These are phyloP conservation scores for Mesorhabditis spiculigera DNA, from an alignment of 2,888 invertebrate species.

Conservation along the genomic window DNA sequence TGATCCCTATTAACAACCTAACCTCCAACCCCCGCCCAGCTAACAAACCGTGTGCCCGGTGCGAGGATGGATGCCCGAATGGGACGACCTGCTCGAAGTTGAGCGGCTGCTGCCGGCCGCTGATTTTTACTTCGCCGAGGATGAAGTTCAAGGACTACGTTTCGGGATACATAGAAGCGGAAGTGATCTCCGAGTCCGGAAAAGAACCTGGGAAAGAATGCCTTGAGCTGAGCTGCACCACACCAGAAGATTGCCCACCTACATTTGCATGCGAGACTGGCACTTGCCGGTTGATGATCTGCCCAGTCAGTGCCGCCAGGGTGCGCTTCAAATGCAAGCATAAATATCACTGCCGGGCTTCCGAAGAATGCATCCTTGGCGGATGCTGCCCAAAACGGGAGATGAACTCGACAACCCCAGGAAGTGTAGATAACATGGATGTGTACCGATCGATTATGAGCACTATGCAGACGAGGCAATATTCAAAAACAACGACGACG, in stretches of 20 bases:
- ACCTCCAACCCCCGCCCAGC: slow-evolving; percentile 16
- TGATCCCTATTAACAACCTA: slow-evolving; percentile 18
- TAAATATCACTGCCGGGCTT: slow-evolving; percentile 32
- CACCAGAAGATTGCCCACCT: slow-evolving; percentile 34
- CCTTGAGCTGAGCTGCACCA: slow-evolving; percentile 21
- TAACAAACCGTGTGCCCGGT: slow-evolving; percentile 27
- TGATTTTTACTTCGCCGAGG: slow-evolving; percentile 9
- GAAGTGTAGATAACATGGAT: background rate
- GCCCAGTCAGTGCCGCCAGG: slow-evolving; percentile 24
- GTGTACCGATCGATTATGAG: slow-evolving; percentile 13
- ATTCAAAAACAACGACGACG: slow-evolving; percentile 7
- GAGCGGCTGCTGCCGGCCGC: slow-evolving; percentile 29
- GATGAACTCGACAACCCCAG: background rate
- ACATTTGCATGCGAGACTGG: slow-evolving; percentile 31
- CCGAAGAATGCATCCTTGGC: slow-evolving; percentile 34
- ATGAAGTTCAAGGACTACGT: slow-evolving; percentile 1
- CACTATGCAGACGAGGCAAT: slow-evolving; percentile 9
- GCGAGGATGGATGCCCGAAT: slow-evolving; percentile 28
- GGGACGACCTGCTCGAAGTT: slow-evolving; percentile 24
- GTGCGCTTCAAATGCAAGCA: slow-evolving; percentile 30
- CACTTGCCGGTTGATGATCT: slow-evolving; percentile 35
- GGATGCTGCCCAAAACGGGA: slow-evolving; percentile 28
- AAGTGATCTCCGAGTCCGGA: background rate
- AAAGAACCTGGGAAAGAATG: background rate
- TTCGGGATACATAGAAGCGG: background rate